These are phyloP conservation scores for Pegoplata infirma DNA, from an alignment of 2,888 invertebrate genomes.

Conservation along the genomic window DNA sequence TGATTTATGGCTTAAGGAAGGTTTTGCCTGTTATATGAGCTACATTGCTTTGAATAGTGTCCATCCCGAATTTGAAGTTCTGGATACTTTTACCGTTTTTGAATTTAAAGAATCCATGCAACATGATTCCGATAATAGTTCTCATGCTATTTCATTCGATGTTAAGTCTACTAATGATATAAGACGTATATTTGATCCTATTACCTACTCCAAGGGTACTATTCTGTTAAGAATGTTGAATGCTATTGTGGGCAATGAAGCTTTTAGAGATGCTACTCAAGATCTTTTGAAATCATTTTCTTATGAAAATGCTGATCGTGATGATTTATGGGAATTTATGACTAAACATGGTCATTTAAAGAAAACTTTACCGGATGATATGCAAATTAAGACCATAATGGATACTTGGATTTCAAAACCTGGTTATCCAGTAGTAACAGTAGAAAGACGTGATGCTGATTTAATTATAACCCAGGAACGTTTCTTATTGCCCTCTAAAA, in stretches of 20 bases:
- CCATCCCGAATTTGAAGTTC: slow-evolving; percentile 81
- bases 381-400: slow-evolving; percentile 82
- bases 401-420: slow-evolving; percentile 84
- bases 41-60: slow-evolving; percentile 77
- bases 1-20: slow-evolving; percentile 83
- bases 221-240: slow-evolving; percentile 86
- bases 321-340: slow-evolving; percentile 84
- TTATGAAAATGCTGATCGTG: slow-evolving; percentile 81
- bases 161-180: slow-evolving; percentile 82
- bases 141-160: slow-evolving; percentile 83
- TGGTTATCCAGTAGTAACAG: slow-evolving; percentile 84
- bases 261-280: slow-evolving; percentile 80
- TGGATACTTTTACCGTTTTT: slow-evolving; percentile 80
- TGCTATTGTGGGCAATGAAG: slow-evolving; percentile 83
- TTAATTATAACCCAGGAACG: slow-evolving; percentile 74
- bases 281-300: slow-evolving; percentile 79
- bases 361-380: slow-evolving; percentile 74
- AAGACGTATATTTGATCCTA: slow-evolving; percentile 84
- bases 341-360: slow-evolving; percentile 80
- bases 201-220: slow-evolving; percentile 87
- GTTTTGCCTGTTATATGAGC: slow-evolving; percentile 80
- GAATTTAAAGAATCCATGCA: slow-evolving; percentile 81
- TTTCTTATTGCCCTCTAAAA: slow-evolving; percentile 73
- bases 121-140: slow-evolving; percentile 81
- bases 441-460: slow-evolving; percentile 77